These are phyloP conservation scores for Epistrophe eligans DNA, from an alignment of 2,888 invertebrate genomes.

Conservation along the genomic window DNA sequence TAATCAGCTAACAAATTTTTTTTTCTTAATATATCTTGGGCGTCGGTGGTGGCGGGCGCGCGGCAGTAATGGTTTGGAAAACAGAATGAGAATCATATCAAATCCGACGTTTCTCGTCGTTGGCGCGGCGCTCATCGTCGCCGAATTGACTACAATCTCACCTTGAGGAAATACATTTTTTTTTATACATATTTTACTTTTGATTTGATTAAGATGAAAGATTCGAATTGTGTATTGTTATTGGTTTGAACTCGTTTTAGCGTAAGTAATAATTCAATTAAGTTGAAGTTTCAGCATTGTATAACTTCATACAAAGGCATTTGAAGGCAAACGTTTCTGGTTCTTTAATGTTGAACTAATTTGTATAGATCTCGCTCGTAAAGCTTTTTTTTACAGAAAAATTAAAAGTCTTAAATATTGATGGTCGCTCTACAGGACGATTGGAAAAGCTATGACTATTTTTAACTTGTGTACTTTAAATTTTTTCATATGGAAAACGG, in stretches of 20 bases:
- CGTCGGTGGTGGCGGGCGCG: not conserved
- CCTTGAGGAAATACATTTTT: constrained; percentile 23
- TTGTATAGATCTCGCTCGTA: too few relatives aligned
- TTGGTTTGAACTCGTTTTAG: not conserved
- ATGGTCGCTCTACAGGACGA: too few relatives aligned
- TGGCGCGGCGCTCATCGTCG: not conserved
- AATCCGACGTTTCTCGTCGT: not conserved
- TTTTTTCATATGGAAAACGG: too few relatives aligned
- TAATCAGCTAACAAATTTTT: constrained; percentile 20
- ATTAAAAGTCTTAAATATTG: too few relatives aligned
- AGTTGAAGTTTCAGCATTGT: constrained; percentile 6
- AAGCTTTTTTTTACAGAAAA: too few relatives aligned
- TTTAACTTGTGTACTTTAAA: too few relatives aligned
- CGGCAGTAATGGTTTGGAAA: not conserved
- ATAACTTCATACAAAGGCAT: too few relatives aligned
- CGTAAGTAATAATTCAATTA: constrained; percentile 15
- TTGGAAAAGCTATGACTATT: too few relatives aligned
- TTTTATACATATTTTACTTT: constrained; percentile 12
- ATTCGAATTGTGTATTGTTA: constrained; percentile 14
- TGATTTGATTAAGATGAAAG: constrained; percentile 29
- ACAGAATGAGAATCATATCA: not conserved
- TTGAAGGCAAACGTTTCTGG: too few relatives aligned
- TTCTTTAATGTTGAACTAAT: too few relatives aligned
- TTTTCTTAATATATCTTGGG: too few relatives aligned
- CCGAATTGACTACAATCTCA: constrained; percentile 35